Conservation (phyloP, 1,140 invertebrate species). For the Steinernema feltiae region DNA sequence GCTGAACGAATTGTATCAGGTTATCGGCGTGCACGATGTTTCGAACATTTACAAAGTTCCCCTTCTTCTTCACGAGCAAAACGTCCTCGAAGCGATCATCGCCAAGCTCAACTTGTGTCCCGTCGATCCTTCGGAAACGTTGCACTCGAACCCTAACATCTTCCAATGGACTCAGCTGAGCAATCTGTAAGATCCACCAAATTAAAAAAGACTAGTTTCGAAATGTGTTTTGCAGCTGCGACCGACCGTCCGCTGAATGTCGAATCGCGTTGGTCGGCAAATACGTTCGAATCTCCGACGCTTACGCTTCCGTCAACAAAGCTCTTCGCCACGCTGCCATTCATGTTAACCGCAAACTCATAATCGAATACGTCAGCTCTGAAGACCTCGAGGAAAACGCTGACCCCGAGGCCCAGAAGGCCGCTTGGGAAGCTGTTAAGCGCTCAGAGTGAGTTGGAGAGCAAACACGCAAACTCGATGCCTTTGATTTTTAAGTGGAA, state of each 20-base stretch:
- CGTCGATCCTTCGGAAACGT: constrained; percentile 60
- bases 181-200: constrained; percentile 64
- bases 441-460: constrained; percentile 69
- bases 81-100: constrained; percentile 67
- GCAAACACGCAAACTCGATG: constrained; percentile 19
- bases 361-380: constrained; percentile 62
- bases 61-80: constrained; percentile 80
- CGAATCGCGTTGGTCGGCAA: constrained; percentile 93
- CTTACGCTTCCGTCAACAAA: constrained; percentile 92
- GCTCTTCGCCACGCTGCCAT: constrained; percentile 85
- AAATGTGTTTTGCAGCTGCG: too few relatives aligned
- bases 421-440: constrained; percentile 85
- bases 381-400: constrained; percentile 18
- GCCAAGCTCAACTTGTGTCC: constrained; percentile 39
- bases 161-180: constrained; percentile 82
- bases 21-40: constrained; percentile 88
- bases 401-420: constrained; percentile 62
- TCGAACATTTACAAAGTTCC: constrained; percentile 92
- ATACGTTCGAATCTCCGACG: constrained; percentile 89
- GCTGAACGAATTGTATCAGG: constrained; percentile 63
- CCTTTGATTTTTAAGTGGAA: constrained; percentile 72
- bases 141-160: constrained; percentile 71
- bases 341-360: constrained; percentile 74
- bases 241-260: constrained; percentile 75
- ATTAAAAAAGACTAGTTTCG: too few relatives aligned